Evolutionary conservation across 2,797 vertebrate species (phyloP), one percentile per base, ranked within the genome.

Genomic region (Threskiornis aethiopicus): DNA sequence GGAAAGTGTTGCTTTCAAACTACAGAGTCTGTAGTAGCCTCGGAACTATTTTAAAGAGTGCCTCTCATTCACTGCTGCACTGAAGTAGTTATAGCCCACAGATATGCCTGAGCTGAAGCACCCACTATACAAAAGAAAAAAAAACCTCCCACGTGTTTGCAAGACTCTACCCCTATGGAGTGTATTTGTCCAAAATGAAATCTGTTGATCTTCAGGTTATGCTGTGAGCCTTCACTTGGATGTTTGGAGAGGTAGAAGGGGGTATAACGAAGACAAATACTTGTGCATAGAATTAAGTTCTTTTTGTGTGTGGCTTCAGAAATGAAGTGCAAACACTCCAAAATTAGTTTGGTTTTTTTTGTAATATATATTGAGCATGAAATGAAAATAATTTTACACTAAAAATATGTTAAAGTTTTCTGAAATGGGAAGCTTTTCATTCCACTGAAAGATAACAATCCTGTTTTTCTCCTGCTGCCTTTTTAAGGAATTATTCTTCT

Each of bases 401-500:
- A n/a, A 77, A 87, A 80, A 54, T 65, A 31, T 0, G 3, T 66
- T 61, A 18, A 39, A 18, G 3, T 67, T 84, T 94, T 71, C 64
- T 87, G 75, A 90, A 87, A 73, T 67, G 3, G 16, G 31, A 89
- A 82, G 12, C 0, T 89, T 78, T 95, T 88, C 8, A 26, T 47
- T 79, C 11, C 29, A 76, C 16, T 52, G 33, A 73, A 88, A 84
- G 19, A 49, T 46, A 88, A 35, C 9, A 84, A 49, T 41, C 13
- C 21, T 83, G 11, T 44, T 87, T 90, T 91, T 77, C 64, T 89
- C 66, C 46, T 84, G 13, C 58, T 95, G 35, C 31, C 17, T 86
- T 95, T 90, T 90, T n/a, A 91, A 88, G 57, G 7, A 91, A 54
- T 84, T 81, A n/a, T 69, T 77, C 33, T 89, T 90, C 35, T 55